phyloP scores from a whole-genome alignment of 2,888 invertebrate species.

The Rhorus exstirpatorius region DNA sequence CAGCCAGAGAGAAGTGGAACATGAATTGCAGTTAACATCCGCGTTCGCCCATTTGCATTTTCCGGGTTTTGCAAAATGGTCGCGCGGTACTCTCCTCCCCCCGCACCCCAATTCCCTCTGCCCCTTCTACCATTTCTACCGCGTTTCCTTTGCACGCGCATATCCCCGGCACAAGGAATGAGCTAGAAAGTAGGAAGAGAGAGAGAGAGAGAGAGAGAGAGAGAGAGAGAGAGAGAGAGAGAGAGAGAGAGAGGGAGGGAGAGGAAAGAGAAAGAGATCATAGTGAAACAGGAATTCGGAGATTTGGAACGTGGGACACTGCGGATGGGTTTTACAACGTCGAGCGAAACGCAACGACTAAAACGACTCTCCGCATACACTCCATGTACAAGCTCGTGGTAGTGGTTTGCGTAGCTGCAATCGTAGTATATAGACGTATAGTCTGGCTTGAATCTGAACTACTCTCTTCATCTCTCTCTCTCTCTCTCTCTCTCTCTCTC shows the following conservation, averaged over 20 bases:
- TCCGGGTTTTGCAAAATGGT: slow-evolving; percentile 65
- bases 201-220: slow-evolving; percentile 1
- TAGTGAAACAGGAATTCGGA: slow-evolving; percentile 51
- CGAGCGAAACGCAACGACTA: slow-evolving; percentile 55
- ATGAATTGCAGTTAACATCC: slow-evolving; percentile 53
- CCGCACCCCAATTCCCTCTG: slow-evolving; percentile 11
- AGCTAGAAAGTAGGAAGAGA: slow-evolving; percentile 5
- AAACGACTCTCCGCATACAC: slow-evolving; percentile 29
- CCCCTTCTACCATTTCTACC: slow-evolving; percentile 37
- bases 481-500: background rate
- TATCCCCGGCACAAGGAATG: slow-evolving; percentile 16
- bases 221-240: slow-evolving; percentile 2
- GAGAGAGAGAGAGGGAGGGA: background rate
- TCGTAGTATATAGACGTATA: slow-evolving; percentile 4
- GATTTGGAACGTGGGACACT: slow-evolving; percentile 65
- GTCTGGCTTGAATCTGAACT: slow-evolving; percentile 45
- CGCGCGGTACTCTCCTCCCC: slow-evolving; percentile 37
- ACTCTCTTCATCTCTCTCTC: background rate
- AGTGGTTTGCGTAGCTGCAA: slow-evolving; percentile 15
- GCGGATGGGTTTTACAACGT: slow-evolving; percentile 59
- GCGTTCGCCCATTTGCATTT: slow-evolving; percentile 63
- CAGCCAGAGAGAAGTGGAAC: slow-evolving; percentile 31
- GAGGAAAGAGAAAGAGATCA: slow-evolving; percentile 20
- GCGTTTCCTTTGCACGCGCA: slow-evolving; percentile 29
- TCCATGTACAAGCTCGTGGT: slow-evolving; percentile 22